Percentiles rank a stretch among this genome's conserved stretches.
Evolutionary conservation across 2,888 invertebrate species (phyloP).

Genomic region (Myopa testacea): DNA sequence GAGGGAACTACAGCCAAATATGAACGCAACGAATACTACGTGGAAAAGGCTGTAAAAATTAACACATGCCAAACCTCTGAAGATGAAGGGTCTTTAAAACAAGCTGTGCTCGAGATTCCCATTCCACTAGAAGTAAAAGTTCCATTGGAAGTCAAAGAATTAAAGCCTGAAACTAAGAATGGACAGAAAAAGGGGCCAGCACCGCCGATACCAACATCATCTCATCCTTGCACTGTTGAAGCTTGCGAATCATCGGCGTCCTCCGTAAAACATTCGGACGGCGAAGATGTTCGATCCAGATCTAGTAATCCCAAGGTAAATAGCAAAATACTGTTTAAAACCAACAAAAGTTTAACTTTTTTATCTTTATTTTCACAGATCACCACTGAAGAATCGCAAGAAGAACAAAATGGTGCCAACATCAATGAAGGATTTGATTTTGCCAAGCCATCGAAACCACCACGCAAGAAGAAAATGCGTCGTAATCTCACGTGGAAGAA

Average conservation of each 20-base stretch:
- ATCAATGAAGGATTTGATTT: conserved; percentile 53
- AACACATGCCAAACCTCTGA: background rate
- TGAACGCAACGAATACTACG: conserved; percentile 19
- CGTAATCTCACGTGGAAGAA: conserved; percentile 59
- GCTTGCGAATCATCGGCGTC: conserved; percentile 44
- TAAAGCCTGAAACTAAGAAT: background rate
- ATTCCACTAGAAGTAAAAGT: conserved; percentile 25
- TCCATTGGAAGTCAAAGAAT: background rate
- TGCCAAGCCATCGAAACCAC: conserved; percentile 54
- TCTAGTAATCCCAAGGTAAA: conserved; percentile 60
- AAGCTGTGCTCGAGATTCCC: conserved; percentile 11
- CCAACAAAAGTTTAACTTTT: background rate
- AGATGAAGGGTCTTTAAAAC: conserved; percentile 14
- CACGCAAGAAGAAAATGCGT: conserved; percentile 61
- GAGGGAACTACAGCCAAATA: conserved; percentile 5
- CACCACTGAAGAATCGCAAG: conserved; percentile 59
- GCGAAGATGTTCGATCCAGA: conserved; percentile 60
- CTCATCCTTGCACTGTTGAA: background rate
- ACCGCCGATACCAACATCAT: conserved; percentile 16
- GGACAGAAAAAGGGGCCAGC: background rate
- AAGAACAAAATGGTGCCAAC: conserved; percentile 45
- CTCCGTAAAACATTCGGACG: conserved; percentile 54
- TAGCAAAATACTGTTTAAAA: background rate
- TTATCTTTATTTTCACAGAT: conserved; percentile 45
- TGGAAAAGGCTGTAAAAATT: conserved; percentile 48